A percentile compares a stretch with the other conserved stretches of the same genome.
Evolutionary conservation across 2,888 invertebrate species (phyloP).

Genomic region (Baronia brevicornis): DNA sequence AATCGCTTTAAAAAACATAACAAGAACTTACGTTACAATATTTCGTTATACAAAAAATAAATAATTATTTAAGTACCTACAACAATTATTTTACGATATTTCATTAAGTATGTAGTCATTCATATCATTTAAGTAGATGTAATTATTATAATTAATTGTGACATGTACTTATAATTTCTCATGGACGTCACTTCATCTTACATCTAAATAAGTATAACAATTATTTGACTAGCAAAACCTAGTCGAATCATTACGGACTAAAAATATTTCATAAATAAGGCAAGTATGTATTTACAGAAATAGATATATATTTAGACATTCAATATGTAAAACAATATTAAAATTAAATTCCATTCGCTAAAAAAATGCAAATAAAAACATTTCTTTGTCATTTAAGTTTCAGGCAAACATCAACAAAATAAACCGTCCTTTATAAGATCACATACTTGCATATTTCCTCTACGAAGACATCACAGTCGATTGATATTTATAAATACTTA

Average conservation of each 20-base stretch:
- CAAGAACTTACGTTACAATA: too few species aligned
- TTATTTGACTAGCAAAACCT: constrained; percentile 67
- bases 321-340: constrained; percentile 50
- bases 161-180: constrained; percentile 18
- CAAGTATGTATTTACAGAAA: constrained; percentile 67
- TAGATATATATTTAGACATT: constrained; percentile 40
- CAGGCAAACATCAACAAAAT: constrained; percentile 58
- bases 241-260: constrained; percentile 57
- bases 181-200: constrained; percentile 3
- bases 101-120: constrained; percentile 5
- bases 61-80: constrained; percentile 12
- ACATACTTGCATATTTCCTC: constrained; percentile 63
- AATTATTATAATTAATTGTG: constrained; percentile 20
- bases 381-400: constrained; percentile 26
- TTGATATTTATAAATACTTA: constrained; percentile 40
- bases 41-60: too few species aligned
- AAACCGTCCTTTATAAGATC: constrained; percentile 48
- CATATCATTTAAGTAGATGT: too few species aligned
- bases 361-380: constrained; percentile 54
- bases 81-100: constrained; percentile 9
- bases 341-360: constrained; percentile 40
- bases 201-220: constrained; percentile 17
- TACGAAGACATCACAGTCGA: constrained; percentile 74
- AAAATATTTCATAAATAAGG: constrained; percentile 59
- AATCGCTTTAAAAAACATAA: too few species aligned